Conservation (phyloP, 2,113 vertebrate species). For the Acinonyx jubatus region DNA sequence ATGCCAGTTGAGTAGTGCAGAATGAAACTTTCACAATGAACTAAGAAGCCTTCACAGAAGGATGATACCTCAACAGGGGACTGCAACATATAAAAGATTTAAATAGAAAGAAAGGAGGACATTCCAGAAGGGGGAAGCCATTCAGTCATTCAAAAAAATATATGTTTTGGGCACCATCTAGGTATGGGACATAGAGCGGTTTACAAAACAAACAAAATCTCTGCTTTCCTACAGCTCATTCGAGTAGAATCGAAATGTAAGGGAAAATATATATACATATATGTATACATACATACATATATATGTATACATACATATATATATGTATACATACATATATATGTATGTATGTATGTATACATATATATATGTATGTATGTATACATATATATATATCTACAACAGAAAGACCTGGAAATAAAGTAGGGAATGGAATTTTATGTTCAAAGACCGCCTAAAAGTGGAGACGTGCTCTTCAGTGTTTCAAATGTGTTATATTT, state of each 20-base stretch:
- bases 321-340: rapidly evolving
- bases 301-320: too few relatives aligned
- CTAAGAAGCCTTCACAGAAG: not conserved
- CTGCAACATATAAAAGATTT: not conserved
- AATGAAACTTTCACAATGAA: not conserved
- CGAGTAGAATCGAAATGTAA: not conserved
- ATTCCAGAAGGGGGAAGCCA: not conserved
- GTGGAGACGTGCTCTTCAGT: not conserved
- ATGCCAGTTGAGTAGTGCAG: not conserved
- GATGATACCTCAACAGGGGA: not conserved
- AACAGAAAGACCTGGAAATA: not conserved
- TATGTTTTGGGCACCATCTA: not conserved
- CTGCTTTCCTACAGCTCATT: not conserved
- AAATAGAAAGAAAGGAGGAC: not conserved
- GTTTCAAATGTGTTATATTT: not conserved
- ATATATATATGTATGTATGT: too few relatives aligned
- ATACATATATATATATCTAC: not conserved
- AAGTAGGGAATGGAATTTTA: not conserved
- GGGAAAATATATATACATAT: too few relatives aligned
- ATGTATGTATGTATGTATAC: too few relatives aligned
- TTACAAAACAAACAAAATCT: not conserved
- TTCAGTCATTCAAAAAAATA: not conserved
- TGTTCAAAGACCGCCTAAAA: not conserved
- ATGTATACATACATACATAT: too few relatives aligned
- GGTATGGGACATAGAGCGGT: not conserved